Conservation (phyloP, 2,888 invertebrate species). For the Frankliniella fusca region DNA sequence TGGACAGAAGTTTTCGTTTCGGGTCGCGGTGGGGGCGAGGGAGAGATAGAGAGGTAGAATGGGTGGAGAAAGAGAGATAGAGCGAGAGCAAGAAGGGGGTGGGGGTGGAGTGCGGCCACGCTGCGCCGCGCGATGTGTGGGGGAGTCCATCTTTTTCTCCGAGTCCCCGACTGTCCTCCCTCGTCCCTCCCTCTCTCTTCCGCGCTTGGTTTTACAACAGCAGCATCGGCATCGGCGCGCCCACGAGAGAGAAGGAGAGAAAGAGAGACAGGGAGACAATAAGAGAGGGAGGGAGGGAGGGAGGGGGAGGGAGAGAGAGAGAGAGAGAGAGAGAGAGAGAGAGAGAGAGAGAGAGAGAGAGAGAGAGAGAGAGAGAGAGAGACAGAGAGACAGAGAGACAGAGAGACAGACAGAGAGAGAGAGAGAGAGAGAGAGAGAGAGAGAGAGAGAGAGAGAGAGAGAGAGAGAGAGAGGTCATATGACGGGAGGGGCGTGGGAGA, state of each 20-base stretch:
- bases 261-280: background rate
- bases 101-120: too few species aligned
- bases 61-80: background rate
- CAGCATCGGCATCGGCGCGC: background rate
- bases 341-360: too few species aligned
- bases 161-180: background rate
- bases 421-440: too few species aligned
- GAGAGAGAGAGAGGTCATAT: too few species aligned
- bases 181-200: background rate
- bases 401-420: background rate
- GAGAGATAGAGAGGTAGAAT: background rate
- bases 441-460: too few species aligned
- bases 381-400: too few species aligned
- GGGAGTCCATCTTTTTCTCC: background rate
- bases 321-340: too few species aligned
- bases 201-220: background rate
- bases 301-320: background rate
- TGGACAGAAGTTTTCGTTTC: constrained; percentile 21
- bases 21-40: background rate
- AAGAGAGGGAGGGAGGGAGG: background rate
- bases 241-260: background rate
- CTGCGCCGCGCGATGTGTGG: background rate
- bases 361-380: background rate
- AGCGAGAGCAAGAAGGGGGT: background rate
- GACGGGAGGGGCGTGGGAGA: background rate